These are phyloP conservation scores for Craterocephalus amniculus DNA, from an alignment of 2,797 vertebrate species.

Conservation along the genomic window DNA sequence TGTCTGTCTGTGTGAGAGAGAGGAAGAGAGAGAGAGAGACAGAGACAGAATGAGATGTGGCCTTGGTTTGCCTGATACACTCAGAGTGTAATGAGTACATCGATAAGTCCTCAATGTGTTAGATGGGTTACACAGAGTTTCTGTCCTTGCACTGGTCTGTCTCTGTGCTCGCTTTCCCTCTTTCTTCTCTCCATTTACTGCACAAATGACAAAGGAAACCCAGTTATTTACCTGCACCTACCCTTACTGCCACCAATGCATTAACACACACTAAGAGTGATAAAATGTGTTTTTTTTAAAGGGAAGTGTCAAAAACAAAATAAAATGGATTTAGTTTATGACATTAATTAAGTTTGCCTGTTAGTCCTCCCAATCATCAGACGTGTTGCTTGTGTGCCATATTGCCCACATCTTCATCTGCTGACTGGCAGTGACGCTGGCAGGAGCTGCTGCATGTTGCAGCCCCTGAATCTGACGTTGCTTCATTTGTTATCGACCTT, in stretches of 20 bases:
- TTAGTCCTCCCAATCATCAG: slow-evolving; percentile 50
- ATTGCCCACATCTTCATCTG: slow-evolving; percentile 67
- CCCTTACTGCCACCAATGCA: slow-evolving; percentile 43
- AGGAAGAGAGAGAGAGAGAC: slow-evolving; percentile 11
- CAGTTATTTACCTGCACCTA: slow-evolving; percentile 46
- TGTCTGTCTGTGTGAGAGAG: slow-evolving; percentile 22
- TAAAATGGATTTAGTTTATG: slow-evolving; percentile 59
- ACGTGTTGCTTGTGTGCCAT: slow-evolving; percentile 65
- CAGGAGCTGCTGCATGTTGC: slow-evolving; percentile 47
- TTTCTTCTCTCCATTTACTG: slow-evolving; percentile 36
- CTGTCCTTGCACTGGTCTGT: slow-evolving; percentile 55
- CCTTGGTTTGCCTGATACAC: slow-evolving; percentile 67
- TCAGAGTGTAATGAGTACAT: slow-evolving; percentile 73
- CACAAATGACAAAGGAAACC: slow-evolving; percentile 48
- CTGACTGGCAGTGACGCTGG: slow-evolving; percentile 60
- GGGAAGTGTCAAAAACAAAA: slow-evolving; percentile 36
- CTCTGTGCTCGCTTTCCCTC: slow-evolving; percentile 15
- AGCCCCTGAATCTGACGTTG: slow-evolving; percentile 57
- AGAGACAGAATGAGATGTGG: slow-evolving; percentile 50
- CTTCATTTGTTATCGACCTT: slow-evolving; percentile 65
- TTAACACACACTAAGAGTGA: slow-evolving; percentile 50
- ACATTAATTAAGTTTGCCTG: slow-evolving; percentile 67
- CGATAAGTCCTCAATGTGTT: slow-evolving; percentile 73
- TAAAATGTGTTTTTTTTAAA: slow-evolving; percentile 42
- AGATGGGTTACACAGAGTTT: slow-evolving; percentile 60